Base-by-base conservation (phyloP, 1,140 invertebrate species). In the Zaprionus kolodkinae region DNA sequence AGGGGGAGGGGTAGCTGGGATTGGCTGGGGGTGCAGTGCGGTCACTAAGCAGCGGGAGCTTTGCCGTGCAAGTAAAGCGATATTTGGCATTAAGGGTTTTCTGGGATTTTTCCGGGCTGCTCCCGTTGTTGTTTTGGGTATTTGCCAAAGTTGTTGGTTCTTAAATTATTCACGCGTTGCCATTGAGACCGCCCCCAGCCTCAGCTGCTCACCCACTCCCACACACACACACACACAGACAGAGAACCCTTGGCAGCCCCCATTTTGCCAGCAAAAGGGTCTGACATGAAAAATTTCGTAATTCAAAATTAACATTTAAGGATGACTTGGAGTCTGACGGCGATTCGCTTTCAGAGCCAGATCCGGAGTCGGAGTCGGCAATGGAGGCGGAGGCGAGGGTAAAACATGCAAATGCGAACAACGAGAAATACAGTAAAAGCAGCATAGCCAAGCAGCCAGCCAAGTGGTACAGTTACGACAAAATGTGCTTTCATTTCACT, bases 261-360 rank as follows among this genome's bases (percentile, higher is more conserved):
- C 35, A 40, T 36, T n/a, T 30, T 35, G 68, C 57, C 48, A 64
- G 52, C 67, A 70, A 45, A 45, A 66, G 65, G 64, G 66, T 72
- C 78, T 84, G 85, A 88, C 85, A 88, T 81, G 84, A 73, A 87
- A 85, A 81, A 81, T 89, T 88, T 85, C 78, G 85, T 89, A 89
- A 89, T 89, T 90, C 85, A 89, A 89, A 89, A 89, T 89, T 89
- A 89, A 89, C 86, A 89, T 90, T 89, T 90, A 85, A 89, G 85
- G 79, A 89, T 79, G 86, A 90, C 86, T 89, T 89, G 78, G 86
- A 89, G 81, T 70, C 45, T 50, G 45, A 25, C 45, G 45, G 45
- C 45, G 45, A 50, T 50, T 50, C 45, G 45, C 45, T 50, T 25
- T 50, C 45, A 25, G 17, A 25, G 45, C 11, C 45, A 25, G 45